Evolutionary conservation across 2,888 invertebrate species (phyloP).

Genomic region (Azorinus chamasolen): DNA sequence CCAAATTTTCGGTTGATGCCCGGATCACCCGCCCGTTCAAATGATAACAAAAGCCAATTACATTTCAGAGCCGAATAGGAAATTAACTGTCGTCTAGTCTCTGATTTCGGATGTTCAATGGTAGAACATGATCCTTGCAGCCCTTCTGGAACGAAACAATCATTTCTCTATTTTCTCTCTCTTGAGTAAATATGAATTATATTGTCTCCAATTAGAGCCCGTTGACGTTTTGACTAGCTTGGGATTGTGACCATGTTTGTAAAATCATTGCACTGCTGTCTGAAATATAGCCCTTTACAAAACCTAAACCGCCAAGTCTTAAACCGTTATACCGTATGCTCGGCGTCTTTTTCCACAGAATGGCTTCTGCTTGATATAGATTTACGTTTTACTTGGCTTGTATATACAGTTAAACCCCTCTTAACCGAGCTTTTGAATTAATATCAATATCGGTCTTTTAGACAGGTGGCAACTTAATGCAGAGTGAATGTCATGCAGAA

Average conservation of each 20-base stretch:
- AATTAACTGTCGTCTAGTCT: slow-evolving; percentile 61
- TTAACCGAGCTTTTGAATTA: too few species aligned
- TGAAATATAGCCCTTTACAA: background rate
- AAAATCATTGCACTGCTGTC: slow-evolving; percentile 35
- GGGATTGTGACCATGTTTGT: slow-evolving; percentile 18
- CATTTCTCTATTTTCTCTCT: slow-evolving; percentile 31
- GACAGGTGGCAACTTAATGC: too few species aligned
- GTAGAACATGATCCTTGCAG: slow-evolving; percentile 42
- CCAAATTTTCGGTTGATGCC: slow-evolving; percentile 27
- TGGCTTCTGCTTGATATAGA: too few species aligned
- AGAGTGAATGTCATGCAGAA: too few species aligned
- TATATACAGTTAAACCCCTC: too few species aligned
- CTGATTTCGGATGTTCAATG: slow-evolving; percentile 54
- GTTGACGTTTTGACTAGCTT: slow-evolving; percentile 22
- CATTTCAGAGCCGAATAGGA: slow-evolving; percentile 52
- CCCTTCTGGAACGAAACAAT: slow-evolving; percentile 40
- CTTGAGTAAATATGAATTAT: slow-evolving; percentile 52
- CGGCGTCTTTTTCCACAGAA: too few species aligned
- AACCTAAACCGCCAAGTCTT: too few species aligned
- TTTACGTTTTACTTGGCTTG: too few species aligned
- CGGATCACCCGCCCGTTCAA: slow-evolving; percentile 45
- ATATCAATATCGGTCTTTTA: too few species aligned
- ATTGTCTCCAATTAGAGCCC: slow-evolving; percentile 31
- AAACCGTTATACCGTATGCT: too few species aligned
- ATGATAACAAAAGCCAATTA: slow-evolving; percentile 65